A percentile compares a stretch with the other conserved stretches of the same genome.
Conservation (phyloP, 35 echinoderm and acorn worm genomes). For the Heliocidaris erythrogramma region DNA sequence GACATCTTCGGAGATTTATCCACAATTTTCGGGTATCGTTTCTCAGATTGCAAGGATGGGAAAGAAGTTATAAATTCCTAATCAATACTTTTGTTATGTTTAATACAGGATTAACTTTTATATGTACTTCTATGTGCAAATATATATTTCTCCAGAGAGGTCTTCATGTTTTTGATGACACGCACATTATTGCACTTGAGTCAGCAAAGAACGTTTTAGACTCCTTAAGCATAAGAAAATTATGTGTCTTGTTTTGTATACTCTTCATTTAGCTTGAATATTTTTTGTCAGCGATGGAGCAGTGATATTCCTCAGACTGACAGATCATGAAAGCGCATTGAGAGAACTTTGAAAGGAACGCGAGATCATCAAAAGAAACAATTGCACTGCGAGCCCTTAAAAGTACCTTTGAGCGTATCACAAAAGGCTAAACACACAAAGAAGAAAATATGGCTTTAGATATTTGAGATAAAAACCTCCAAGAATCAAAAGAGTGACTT, state of each 20-base stretch:
- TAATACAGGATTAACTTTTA: background rate
- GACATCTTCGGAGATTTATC: background rate
- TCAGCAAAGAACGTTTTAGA: background rate
- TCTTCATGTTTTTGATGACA: too few species aligned
- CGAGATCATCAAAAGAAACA: background rate
- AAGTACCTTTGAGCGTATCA: background rate
- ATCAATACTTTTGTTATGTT: background rate
- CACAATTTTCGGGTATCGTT: background rate
- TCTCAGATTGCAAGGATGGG: background rate
- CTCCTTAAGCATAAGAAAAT: background rate
- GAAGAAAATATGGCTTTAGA: background rate
- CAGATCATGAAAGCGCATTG: background rate
- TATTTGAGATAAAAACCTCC: background rate
- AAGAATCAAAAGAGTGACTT: background rate
- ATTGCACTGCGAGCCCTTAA: conserved; percentile 1
- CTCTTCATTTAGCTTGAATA: background rate
- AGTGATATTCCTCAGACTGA: background rate
- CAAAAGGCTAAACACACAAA: conserved; percentile 2
- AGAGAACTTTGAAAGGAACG: background rate
- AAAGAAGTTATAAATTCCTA: background rate
- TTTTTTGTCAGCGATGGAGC: background rate
- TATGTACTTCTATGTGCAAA: background rate
- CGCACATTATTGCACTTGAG: too few species aligned
- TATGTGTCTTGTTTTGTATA: background rate
- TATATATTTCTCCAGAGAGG: background rate